These are phyloP conservation scores for Drosophila miranda DNA, from an alignment of 1,140 invertebrate genomes.

Conservation along the genomic window DNA sequence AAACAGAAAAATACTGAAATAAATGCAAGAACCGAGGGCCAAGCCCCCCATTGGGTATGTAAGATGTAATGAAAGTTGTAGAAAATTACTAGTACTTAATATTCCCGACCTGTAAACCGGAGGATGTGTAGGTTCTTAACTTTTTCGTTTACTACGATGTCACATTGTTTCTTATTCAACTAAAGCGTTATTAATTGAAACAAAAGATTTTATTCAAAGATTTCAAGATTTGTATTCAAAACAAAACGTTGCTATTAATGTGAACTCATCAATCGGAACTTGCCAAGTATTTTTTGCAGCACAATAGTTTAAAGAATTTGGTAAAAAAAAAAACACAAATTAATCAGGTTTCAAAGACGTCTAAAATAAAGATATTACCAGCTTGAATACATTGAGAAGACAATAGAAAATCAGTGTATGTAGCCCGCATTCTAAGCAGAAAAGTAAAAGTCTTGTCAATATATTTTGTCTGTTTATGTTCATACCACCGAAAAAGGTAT, in stretches of 20 bases:
- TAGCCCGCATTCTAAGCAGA: slow-evolving; percentile 5
- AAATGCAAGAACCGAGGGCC: no score
- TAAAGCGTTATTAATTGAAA: slow-evolving; percentile 46
- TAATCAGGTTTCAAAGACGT: slow-evolving; percentile 42
- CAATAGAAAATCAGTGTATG: slow-evolving; percentile 11
- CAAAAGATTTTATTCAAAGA: slow-evolving; percentile 27
- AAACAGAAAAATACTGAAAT: no score
- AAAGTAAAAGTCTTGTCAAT: slow-evolving; percentile 29
- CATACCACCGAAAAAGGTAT: slow-evolving; percentile 16
- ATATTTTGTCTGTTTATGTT: slow-evolving; percentile 5
- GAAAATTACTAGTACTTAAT: not conserved
- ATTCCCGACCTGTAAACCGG: slow-evolving; percentile 36
- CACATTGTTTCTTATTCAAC: slow-evolving; percentile 49
- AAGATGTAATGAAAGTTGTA: no score
- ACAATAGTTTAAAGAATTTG: slow-evolving; percentile 37
- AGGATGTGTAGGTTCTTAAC: slow-evolving; percentile 4
- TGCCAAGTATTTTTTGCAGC: slow-evolving; percentile 21
- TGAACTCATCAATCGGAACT: slow-evolving; percentile 52
- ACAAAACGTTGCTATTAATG: slow-evolving; percentile 56
- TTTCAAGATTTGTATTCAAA: slow-evolving; percentile 35
- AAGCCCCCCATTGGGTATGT: no score
- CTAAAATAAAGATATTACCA: slow-evolving; percentile 16
- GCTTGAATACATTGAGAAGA: slow-evolving; percentile 6
- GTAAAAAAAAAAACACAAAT: slow-evolving; percentile 43
- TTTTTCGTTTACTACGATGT: slow-evolving; percentile 4